These are phyloP conservation scores for Emys orbicularis DNA, from an alignment of 2,797 vertebrate genomes.

Conservation along the genomic window DNA sequence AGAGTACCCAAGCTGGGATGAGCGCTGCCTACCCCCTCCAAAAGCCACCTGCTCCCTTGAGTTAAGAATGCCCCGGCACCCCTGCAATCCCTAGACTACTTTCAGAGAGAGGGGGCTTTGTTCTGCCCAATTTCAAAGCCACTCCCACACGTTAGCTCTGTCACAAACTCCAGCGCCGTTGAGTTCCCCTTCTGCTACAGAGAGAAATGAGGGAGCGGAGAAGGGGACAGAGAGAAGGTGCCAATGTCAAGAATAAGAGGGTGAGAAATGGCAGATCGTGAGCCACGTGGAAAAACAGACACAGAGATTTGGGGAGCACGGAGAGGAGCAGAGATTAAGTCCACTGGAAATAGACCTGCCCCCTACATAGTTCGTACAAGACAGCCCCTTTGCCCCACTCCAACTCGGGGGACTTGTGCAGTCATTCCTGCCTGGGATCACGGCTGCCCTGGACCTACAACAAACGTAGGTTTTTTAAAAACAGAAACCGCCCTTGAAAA, in stretches of 20 bases:
- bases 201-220: background rate
- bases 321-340: background rate
- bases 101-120: background rate
- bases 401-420: background rate
- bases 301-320: background rate
- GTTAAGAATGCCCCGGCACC: background rate
- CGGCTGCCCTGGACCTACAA: background rate
- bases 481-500: background rate
- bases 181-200: background rate
- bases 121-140: background rate
- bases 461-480: background rate
- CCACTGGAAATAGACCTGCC: background rate
- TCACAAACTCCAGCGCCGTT: background rate
- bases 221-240: background rate
- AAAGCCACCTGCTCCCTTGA: background rate
- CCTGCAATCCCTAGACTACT: background rate
- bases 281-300: background rate
- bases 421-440: background rate
- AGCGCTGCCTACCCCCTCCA: background rate
- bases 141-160: background rate
- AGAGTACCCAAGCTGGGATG: background rate
- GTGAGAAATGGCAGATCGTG: background rate
- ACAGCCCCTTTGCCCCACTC: background rate
- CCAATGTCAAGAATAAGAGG: background rate
- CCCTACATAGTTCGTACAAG: background rate